Evolutionary conservation across 2,888 invertebrate species (phyloP), one percentile per base, ranked within the genome.

Genomic region (Polietes domitor): DNA sequence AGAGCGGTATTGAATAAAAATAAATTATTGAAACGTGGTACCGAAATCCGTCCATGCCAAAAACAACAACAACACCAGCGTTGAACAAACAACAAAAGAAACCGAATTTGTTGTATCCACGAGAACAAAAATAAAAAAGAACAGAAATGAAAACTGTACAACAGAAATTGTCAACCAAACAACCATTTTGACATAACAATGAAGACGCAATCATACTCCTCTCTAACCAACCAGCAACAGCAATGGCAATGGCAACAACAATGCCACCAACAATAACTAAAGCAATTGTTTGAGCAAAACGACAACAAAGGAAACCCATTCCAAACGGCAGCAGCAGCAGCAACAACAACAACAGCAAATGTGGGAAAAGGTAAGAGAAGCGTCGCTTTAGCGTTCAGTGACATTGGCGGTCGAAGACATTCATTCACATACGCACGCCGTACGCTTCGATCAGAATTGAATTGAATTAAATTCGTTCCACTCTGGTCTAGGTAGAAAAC

Each of bases 361-460:
- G 17, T 37, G 47, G 41, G 71, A 85, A 87, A 88, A 88, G 88
- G 89, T 88, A 86, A 85, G 88, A 9, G 37, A 61, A 89, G 87
- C 10, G 50, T 87, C 87, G 89, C 87, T 89, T 86, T 86, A 88
- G 80, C 88, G 88, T 89, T 89, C 87, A 89, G 80, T 88, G 89
- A 86, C 88, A 79, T 61, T 61, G 73, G 68, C 41, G 17, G 43
- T 61, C 47, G 43, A 58, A 32, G 37, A 1, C 6, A 32, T 63
- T 65, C 63, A 21, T 74, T 24, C 26, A 61, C n/a, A n/a, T n/a
- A n/a, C n/a, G n/a, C n/a, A n/a, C n/a, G n/a, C n/a, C 50, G 9
- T 15, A 41, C 65, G 43, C 28, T 47, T 74, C 41, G 21, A 74
- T 63, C 61, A 43, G 37, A 74, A 74, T 74, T 50, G n/a, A 12